These are phyloP conservation scores for Ophion ellenae DNA, from an alignment of 2,888 invertebrate species.

Conservation along the genomic window DNA sequence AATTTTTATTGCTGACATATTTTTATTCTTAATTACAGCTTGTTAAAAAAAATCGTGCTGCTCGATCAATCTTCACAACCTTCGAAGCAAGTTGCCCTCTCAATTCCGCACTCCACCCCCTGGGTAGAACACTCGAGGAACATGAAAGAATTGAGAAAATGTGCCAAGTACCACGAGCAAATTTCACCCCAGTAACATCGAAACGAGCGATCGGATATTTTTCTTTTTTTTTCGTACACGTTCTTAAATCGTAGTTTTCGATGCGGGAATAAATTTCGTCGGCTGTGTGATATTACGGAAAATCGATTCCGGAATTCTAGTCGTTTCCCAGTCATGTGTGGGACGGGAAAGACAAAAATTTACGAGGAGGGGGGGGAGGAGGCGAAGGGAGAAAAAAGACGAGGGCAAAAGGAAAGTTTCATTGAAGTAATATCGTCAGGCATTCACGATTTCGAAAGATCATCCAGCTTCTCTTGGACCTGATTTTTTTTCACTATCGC, in stretches of 20 bases:
- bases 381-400: slow-evolving; percentile 9
- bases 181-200: slow-evolving; percentile 38
- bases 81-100: background rate
- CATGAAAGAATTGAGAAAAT: background rate
- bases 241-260: slow-evolving; percentile 63
- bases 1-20: background rate
- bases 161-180: background rate
- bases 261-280: slow-evolving; percentile 73
- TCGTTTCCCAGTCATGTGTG: background rate
- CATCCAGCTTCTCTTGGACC: slow-evolving; percentile 8
- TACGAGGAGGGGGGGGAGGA: background rate
- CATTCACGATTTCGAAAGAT: slow-evolving; percentile 32
- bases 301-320: slow-evolving; percentile 30
- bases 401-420: slow-evolving; percentile 16
- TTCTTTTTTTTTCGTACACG: slow-evolving; percentile 49
- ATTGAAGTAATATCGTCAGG: slow-evolving; percentile 34
- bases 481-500: slow-evolving; percentile 21
- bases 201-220: slow-evolving; percentile 66
- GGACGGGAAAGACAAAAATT: background rate
- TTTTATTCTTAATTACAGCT: background rate
- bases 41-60: background rate
- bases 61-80: background rate
- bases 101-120: background rate
- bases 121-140: background rate
- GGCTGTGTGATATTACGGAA: slow-evolving; percentile 77